Evolutionary conservation across 1,140 invertebrate species (phyloP).

Genomic region (Eueides isabella): DNA sequence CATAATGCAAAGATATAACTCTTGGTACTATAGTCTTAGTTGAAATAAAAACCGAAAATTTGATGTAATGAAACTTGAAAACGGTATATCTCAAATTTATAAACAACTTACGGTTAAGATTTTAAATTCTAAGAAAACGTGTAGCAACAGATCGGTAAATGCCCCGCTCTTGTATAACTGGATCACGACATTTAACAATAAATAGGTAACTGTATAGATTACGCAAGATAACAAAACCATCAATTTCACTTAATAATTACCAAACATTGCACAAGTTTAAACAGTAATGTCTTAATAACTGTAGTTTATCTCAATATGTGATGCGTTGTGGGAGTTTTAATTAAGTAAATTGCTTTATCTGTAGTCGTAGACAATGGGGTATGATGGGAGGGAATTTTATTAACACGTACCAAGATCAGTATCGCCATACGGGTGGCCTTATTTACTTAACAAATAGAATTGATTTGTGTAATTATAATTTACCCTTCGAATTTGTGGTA

Average conservation of each 20-base stretch:
- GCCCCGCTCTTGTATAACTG: slow-evolving; percentile 15
- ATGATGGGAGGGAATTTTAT: slow-evolving; percentile 74
- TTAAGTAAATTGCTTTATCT: slow-evolving; percentile 42
- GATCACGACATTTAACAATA: slow-evolving; percentile 16
- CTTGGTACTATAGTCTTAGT: too few relatives aligned
- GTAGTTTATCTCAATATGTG: slow-evolving; percentile 40
- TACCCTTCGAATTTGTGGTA: neutral
- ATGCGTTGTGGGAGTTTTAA: slow-evolving; percentile 39
- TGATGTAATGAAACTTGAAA: too few relatives aligned
- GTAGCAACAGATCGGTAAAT: neutral
- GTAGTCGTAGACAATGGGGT: slow-evolving; percentile 53
- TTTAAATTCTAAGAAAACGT: neutral
- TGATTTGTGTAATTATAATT: slow-evolving; percentile 60
- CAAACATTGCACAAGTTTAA: slow-evolving; percentile 45
- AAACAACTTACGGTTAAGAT: too few relatives aligned
- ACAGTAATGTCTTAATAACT: slow-evolving; percentile 69
- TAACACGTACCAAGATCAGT: slow-evolving; percentile 62
- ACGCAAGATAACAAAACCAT: slow-evolving; percentile 25
- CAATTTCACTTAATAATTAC: slow-evolving; percentile 37
- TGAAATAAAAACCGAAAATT: too few relatives aligned
- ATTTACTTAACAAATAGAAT: slow-evolving; percentile 74
- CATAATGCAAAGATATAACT: too few relatives aligned
- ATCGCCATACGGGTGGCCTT: slow-evolving; percentile 68
- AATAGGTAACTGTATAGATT: slow-evolving; percentile 14
- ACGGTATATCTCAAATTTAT: too few relatives aligned